These are phyloP conservation scores for Cyrtorhinus lividipennis DNA, from an alignment of 1,140 invertebrate genomes.

Conservation along the genomic window DNA sequence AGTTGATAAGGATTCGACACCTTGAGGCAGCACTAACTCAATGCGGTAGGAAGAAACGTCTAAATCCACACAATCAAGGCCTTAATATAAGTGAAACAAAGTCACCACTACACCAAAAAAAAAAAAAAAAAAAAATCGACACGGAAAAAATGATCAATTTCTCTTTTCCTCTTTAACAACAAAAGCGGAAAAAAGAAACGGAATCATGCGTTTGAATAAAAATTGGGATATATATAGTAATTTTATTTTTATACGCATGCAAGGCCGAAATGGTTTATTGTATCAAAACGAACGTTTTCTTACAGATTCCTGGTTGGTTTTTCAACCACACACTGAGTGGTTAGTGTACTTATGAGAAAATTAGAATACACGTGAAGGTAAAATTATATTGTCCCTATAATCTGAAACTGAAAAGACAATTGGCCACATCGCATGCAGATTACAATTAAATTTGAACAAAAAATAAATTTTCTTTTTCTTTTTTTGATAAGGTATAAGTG, in stretches of 20 bases:
- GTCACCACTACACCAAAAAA: constrained; percentile 7
- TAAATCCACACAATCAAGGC: constrained; percentile 18
- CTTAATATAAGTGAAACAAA: constrained; percentile 12
- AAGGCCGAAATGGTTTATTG: neutral
- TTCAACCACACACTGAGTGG: neutral
- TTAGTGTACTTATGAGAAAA: neutral
- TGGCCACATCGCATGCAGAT: neutral
- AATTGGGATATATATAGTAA: no score
- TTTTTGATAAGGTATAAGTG: no score
- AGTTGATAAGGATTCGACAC: neutral
- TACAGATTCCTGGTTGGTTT: neutral
- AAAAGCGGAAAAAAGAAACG: no score
- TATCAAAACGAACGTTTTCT: no score
- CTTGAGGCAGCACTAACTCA: neutral
- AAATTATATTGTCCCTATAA: neutral
- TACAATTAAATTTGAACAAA: no score
- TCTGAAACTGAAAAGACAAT: neutral
- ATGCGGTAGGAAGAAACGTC: constrained; percentile 7
- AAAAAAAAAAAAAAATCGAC: no score
- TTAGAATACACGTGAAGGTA: neutral
- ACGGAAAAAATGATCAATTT: no score
- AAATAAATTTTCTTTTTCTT: no score
- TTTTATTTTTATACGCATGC: no score
- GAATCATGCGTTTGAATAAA: no score
- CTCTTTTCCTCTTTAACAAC: no score